These are phyloP conservation scores for Tupaia chinensis DNA, from an alignment of 2,113 vertebrate genomes.

Conservation along the genomic window DNA sequence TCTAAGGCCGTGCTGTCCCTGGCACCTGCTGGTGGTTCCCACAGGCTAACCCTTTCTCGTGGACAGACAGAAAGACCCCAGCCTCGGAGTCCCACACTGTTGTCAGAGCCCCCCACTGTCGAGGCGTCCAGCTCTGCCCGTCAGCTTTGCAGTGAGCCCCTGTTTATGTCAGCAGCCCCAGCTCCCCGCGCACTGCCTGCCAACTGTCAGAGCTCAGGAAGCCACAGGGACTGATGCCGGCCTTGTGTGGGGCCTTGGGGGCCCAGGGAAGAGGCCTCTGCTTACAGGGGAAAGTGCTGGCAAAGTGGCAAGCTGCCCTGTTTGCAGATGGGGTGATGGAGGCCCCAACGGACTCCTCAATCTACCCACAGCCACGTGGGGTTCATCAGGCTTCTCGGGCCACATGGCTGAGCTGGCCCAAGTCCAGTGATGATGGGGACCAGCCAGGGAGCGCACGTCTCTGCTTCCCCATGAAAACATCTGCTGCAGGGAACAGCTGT, in stretches of 20 bases:
- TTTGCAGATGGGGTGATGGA: not conserved
- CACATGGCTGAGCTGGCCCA: not conserved
- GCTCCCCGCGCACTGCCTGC: not conserved
- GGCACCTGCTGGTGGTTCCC: not conserved
- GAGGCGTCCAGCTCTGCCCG: not conserved
- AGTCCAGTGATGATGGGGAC: not conserved
- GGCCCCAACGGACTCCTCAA: accelerated
- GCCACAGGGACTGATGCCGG: not conserved
- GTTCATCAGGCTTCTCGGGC: not conserved
- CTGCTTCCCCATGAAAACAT: slow-evolving; percentile 14
- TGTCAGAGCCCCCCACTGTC: not conserved
- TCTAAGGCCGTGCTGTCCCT: not conserved
- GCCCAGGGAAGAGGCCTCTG: not conserved
- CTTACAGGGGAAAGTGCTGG: not conserved
- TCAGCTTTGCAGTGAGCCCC: not conserved
- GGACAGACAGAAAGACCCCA: not conserved
- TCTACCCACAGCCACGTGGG: not conserved
- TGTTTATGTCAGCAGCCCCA: not conserved
- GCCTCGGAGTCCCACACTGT: no score
- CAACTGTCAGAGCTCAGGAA: not conserved
- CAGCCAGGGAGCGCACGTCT: not conserved
- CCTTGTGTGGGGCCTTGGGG: no score
- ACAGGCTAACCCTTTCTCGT: not conserved
- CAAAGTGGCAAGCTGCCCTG: not conserved
- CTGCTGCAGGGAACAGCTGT: slow-evolving; percentile 75